Conservation (phyloP, 1,140 invertebrate genomes). For the Drosophila insularis region DNA sequence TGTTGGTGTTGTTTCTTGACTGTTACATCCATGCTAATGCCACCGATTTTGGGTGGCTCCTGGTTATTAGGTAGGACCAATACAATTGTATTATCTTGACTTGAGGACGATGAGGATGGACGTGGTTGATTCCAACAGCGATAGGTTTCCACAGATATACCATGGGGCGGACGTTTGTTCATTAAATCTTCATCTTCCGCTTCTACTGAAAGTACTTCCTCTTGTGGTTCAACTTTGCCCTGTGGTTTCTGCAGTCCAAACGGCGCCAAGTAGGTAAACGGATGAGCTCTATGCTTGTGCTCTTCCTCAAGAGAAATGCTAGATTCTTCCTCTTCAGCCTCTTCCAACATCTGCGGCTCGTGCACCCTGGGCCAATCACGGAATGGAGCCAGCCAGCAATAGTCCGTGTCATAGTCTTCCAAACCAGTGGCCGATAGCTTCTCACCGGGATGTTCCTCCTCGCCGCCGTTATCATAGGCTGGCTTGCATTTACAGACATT, state of each 20-base stretch:
- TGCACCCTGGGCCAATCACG: conserved; percentile 17
- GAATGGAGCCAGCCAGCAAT: conserved; percentile 57
- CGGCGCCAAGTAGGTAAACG: conserved; percentile 53
- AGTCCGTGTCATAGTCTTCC: conserved; percentile 64
- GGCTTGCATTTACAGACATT: conserved; percentile 44
- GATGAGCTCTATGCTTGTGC: conserved; percentile 39
- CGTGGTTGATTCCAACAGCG: conserved; percentile 44
- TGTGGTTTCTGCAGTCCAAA: conserved; percentile 20
- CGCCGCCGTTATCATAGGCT: conserved; percentile 11
- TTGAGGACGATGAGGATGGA: neutral
- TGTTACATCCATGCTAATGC: conserved; percentile 17
- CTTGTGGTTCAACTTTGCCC: neutral
- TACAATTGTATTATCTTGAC: neutral
- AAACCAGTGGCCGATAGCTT: conserved; percentile 37
- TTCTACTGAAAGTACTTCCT: neutral
- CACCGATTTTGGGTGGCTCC: neutral
- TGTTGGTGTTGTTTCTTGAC: conserved; percentile 42
- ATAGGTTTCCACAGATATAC: conserved; percentile 42
- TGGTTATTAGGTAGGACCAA: neutral
- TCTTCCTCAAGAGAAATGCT: neutral
- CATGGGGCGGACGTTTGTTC: conserved; percentile 29
- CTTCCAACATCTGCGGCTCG: neutral
- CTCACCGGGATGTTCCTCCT: conserved; percentile 51
- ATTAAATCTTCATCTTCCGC: conserved; percentile 18
- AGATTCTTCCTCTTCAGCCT: conserved; percentile 7